Percentiles rank a stretch among this genome's conserved stretches.
phyloP scores from a whole-genome alignment of 2,797 vertebrate genomes.

The Phrynocephalus guinanensis region DNA sequence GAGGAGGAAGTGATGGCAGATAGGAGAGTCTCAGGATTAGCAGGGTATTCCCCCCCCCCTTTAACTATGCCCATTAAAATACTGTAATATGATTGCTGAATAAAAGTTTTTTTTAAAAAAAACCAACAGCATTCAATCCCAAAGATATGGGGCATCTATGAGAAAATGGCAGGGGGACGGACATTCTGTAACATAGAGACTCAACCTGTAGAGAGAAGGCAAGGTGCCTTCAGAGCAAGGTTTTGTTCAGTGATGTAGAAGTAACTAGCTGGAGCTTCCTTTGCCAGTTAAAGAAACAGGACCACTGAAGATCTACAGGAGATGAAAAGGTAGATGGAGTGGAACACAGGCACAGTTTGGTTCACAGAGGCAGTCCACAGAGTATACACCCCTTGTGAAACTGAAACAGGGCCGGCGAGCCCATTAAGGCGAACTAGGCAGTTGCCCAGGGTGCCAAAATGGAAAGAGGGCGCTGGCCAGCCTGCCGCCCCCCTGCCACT shows the following conservation, averaged over 20 bases:
- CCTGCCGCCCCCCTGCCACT: too few relatives aligned
- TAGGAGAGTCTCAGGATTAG: neutral
- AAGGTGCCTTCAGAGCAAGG: too few relatives aligned
- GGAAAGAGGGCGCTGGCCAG: too few relatives aligned
- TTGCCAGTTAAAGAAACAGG: neutral
- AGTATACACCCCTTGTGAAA: neutral
- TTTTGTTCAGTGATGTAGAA: neutral
- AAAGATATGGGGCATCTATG: neutral
- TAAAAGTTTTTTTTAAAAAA: neutral
- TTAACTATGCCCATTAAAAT: neutral
- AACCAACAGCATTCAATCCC: neutral
- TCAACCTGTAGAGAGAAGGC: neutral
- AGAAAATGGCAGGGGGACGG: neutral
- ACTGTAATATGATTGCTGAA: neutral
- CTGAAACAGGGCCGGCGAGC: neutral
- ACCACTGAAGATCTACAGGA: neutral
- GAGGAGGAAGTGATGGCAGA: neutral
- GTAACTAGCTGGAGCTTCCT: neutral
- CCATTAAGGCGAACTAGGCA: too few relatives aligned
- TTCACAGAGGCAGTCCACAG: neutral
- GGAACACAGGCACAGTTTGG: neutral
- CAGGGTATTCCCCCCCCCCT: neutral
- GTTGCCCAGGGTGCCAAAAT: too few relatives aligned
- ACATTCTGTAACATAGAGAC: constrained; percentile 14
- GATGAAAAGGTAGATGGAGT: neutral